Evolutionary conservation across 2,797 vertebrate species (phyloP), one percentile per base, ranked within the genome.

Genomic region (Craterocephalus amniculus): DNA sequence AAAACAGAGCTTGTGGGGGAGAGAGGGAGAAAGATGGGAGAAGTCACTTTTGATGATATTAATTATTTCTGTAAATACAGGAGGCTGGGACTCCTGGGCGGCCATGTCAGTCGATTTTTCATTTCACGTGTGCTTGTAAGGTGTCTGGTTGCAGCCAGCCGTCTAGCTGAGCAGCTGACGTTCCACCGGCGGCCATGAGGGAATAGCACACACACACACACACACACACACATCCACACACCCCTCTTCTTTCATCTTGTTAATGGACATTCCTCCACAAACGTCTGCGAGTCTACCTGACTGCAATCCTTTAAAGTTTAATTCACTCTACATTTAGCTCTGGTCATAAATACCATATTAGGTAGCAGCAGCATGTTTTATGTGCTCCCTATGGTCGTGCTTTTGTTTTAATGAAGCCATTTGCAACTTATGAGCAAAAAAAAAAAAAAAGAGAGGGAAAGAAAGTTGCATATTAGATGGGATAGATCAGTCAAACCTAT

Each of bases 341-440:
- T 34, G 95, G 95, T 96, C 96, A 97, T 97, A 98, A 99, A 98
- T 97, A 98, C 95, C 95, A 95, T 96, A 95, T 97, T 97, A 97
- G 96, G 95, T 96, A 95, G 95, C 95, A 92, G 94, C 94, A 91
- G 93, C 96, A 91, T 95, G 93, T 95, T 96, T 95, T 94, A 94
- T 94, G 93, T 87, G 94, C 93, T 98, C 96, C 96, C 97, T 92
- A 91, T 95, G 96, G 96, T 95, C 92, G 88, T 94, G 96, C 95
- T 97, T 97, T 97, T 96, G 96, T 97, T 98, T 98, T 98, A 99
- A 99, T 98, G 97, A 98, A 97, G 95, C 95, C 96, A 97, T 98
- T 97, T 98, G 95, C 96, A 96, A 97, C 96, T 95, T 96, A 95
- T 95, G 95, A 94, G 94, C 83, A 92, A 90, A 95, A 94, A 94